Evolutionary conservation across 2,797 vertebrate genomes (phyloP).

Genomic region (Coracias cyanogaster): DNA sequence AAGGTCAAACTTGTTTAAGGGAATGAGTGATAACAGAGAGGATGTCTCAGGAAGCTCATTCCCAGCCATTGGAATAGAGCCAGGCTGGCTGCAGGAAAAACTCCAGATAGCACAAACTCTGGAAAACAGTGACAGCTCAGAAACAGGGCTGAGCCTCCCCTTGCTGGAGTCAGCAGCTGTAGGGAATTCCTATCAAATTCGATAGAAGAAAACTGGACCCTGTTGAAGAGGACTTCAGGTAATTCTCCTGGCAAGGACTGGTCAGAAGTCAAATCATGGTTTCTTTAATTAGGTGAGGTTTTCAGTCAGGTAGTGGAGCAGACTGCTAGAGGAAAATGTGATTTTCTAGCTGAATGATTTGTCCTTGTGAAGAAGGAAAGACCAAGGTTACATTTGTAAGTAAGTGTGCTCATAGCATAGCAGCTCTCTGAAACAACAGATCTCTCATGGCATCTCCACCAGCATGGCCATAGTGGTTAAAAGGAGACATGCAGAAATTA

Average conservation of each 20-base stretch:
- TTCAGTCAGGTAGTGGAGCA: neutral
- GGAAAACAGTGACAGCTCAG: neutral
- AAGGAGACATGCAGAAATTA: neutral
- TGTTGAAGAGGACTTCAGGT: neutral
- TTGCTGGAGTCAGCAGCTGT: neutral
- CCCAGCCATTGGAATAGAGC: neutral
- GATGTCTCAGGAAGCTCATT: neutral
- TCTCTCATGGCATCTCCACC: neutral
- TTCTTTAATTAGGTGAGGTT: neutral
- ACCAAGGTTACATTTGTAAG: rapidly evolving
- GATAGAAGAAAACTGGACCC: neutral
- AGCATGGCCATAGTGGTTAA: neutral
- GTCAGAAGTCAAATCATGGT: neutral
- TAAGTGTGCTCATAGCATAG: neutral
- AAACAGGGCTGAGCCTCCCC: neutral
- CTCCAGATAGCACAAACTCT: neutral
- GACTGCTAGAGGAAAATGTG: neutral
- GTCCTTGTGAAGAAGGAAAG: neutral
- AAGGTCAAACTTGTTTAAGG: constrained; percentile 52
- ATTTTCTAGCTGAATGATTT: neutral
- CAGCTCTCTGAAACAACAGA: neutral
- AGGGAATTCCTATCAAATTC: neutral
- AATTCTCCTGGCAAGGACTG: neutral
- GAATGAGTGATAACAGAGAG: neutral
- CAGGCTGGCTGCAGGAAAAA: neutral